Evolutionary conservation across 2,797 vertebrate genomes (phyloP), one percentile per base, ranked within the genome.

Genomic region (Spea hammondii): DNA sequence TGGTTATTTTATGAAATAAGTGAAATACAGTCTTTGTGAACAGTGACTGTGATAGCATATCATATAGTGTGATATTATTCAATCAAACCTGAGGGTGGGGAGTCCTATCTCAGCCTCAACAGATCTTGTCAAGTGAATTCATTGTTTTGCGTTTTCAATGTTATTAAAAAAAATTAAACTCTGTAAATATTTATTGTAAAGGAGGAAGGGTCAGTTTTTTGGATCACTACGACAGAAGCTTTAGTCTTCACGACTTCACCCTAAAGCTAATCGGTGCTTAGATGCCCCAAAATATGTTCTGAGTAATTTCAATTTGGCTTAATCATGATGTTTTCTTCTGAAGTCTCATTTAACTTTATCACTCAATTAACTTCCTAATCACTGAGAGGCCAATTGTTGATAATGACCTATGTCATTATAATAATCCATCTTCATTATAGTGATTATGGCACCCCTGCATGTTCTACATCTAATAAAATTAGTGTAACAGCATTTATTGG

Each of bases 351-450:
- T 62, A 47, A 53, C 53, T 72, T 62, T 77, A 70, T 77, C 11
- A 70, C 59, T 70, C 48, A 70, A 10, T 77, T 54, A 65, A 65
- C 55, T 53, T 62, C 9, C 12, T 55, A 65, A 60, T 65, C 60
- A 54, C 17, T 13, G 51, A 71, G 68, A 70, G 60, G 69, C 53
- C 17, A 71, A 54, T 65, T 54, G 59, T 69, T 77, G 76, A 65
- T 70, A 65, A 70, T 46, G 13, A 53, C 76, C 60, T 53, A n/a
- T 32, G 17, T 51, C 49, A 46, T 51, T 77, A 44, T 48, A 45
- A 60, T 47, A 70, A 62, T 77, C 55, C 50, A 45, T 62, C 57
- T 64, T 77, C 45, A 77, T 77, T 68, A 51, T 32, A 77, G 46
- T 45, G 48, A 77, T 64, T 68, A 51, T n/a, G 51, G 12, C 53